Evolutionary conservation across 1,140 invertebrate species (phyloP).

Genomic region (Drosophila nannoptera): DNA sequence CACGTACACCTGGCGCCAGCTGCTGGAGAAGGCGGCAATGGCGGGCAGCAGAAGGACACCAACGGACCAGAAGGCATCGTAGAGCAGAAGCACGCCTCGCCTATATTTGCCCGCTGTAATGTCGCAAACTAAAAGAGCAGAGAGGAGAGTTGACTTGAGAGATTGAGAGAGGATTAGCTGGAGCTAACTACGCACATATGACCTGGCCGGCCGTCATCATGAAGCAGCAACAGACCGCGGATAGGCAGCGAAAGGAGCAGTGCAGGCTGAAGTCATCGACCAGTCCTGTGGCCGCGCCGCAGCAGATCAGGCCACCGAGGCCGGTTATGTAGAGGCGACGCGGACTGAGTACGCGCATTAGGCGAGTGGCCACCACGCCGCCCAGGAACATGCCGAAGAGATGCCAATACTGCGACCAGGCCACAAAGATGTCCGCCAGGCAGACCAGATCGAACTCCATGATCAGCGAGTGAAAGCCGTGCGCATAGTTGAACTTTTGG

Average conservation of each 20-base stretch:
- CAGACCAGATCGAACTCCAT: slow-evolving; percentile 79
- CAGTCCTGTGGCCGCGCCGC: slow-evolving; percentile 71
- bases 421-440: slow-evolving; percentile 77
- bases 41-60: slow-evolving; percentile 77
- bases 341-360: slow-evolving; percentile 77
- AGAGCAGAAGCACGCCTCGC: slow-evolving; percentile 64
- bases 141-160: too few relatives aligned
- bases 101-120: slow-evolving; percentile 72
- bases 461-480: slow-evolving; percentile 67
- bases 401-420: slow-evolving; percentile 79
- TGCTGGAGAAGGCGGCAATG: slow-evolving; percentile 67
- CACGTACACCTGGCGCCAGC: slow-evolving; percentile 78
- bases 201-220: slow-evolving; percentile 73
- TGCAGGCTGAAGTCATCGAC: slow-evolving; percentile 75
- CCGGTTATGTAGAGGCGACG: slow-evolving; percentile 71
- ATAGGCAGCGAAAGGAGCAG: slow-evolving; percentile 71
- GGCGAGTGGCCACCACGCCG: slow-evolving; percentile 74
- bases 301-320: slow-evolving; percentile 64
- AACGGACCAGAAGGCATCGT: slow-evolving; percentile 79
- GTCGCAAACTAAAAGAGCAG: slow-evolving; percentile 62
- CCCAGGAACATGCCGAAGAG: slow-evolving; percentile 78
- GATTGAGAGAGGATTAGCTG: background rate
- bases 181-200: slow-evolving; percentile 64
- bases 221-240: slow-evolving; percentile 72
- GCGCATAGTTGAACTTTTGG: slow-evolving; percentile 56